Base-by-base conservation (phyloP, 2,888 invertebrate species). In the Periphyllus acericola region DNA sequence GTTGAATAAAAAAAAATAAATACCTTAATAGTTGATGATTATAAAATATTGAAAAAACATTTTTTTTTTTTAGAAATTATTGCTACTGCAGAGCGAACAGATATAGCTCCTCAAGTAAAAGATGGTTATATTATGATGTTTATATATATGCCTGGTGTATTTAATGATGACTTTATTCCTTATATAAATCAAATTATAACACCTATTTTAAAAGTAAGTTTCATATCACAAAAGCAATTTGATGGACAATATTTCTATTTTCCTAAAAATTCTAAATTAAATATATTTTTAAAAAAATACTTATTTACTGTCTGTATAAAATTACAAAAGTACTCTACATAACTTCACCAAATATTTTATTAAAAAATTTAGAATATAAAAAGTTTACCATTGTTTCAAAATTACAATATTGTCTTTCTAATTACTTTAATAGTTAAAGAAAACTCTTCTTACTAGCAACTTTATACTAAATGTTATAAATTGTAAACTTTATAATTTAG, bases 41-140 rank as follows among this genome's bases (percentile, higher is more conserved):
- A 9, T 17, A 46, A 40, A 46, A 55, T 74, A 46, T 68, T 83
- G 25, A 76, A n/a, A 32, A 34, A 85, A 60, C 34, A 40, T 75
- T 75, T 52, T 52, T 90, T 81, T 89, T 90, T 90, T 90, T 32
- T 91, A 93, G 97, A 98, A 91, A 98, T 99, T 89, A 98, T 99
- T 90, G 94, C 96, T 83, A 98, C 98, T 0, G 97, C 98, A 0
- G 97, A 98, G 91, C 94, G 98, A 89, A 95, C 95, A 0, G 98
- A 98, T 92, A 97, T 98, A 90, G 97, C 98, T 11, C 97, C 99
- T 0, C 98, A 98, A 92, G 99, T 99, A 3, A 97, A 99, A 91
- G 99, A 99, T 92, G 99, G 99, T 75, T 99, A 99, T 93, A 98
- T 99, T 89, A 98, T 99, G 98, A 98, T 99, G 97, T 99, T 99